Conservation (phyloP, 2,888 invertebrate genomes). For the Lasioglossum pauxillum region DNA sequence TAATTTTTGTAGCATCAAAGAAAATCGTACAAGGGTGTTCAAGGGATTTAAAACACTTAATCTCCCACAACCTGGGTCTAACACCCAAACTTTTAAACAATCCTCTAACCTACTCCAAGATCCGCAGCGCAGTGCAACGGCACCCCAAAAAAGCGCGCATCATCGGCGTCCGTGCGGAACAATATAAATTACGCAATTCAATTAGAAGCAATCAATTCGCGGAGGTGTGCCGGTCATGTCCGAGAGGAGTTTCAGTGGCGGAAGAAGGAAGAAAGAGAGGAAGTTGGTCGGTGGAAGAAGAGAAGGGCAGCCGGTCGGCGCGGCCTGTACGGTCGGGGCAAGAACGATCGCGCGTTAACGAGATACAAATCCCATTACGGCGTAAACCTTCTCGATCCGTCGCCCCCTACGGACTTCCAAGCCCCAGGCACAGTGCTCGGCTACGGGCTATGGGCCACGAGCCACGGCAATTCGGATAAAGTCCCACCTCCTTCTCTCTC, state of each 20-base stretch:
- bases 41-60: neutral
- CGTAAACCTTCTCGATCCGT: slow-evolving; percentile 83
- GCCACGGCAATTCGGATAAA: slow-evolving; percentile 83
- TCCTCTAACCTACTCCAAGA: neutral
- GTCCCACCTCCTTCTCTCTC: slow-evolving; percentile 65
- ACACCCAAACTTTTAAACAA: neutral
- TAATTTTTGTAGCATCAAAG: neutral
- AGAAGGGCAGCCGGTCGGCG: slow-evolving; percentile 70
- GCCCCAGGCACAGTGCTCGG: slow-evolving; percentile 73
- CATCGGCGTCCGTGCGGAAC: slow-evolving; percentile 44
- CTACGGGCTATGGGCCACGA: slow-evolving; percentile 80
- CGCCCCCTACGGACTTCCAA: slow-evolving; percentile 82
- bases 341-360: slow-evolving; percentile 84
- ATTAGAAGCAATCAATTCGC: slow-evolving; percentile 75
- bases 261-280: slow-evolving; percentile 46
- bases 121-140: too few species aligned
- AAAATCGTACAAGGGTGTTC: neutral
- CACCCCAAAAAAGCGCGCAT: neutral
- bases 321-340: slow-evolving; percentile 78
- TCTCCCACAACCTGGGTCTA: neutral
- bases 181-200: slow-evolving; percentile 77
- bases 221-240: slow-evolving; percentile 35
- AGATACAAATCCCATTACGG: slow-evolving; percentile 85
- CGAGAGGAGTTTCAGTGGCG: slow-evolving; percentile 43
- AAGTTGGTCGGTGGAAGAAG: slow-evolving; percentile 43